phyloP scores from a whole-genome alignment of 2,113 vertebrate genomes.

The Bungarus multicinctus region DNA sequence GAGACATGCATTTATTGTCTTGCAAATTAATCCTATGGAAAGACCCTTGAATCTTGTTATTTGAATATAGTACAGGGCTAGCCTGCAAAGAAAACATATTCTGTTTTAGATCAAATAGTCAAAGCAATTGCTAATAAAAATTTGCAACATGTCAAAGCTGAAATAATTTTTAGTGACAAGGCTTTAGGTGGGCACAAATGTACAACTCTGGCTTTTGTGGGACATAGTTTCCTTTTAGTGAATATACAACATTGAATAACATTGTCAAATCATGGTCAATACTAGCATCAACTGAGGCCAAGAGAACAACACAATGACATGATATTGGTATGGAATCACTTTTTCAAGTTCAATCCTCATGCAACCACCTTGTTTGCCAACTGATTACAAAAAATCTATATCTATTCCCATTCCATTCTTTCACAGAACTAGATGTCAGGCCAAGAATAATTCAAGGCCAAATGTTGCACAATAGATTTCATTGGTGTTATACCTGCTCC shows the following conservation, averaged over 20 bases:
- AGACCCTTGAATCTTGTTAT: neutral
- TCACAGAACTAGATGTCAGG: neutral
- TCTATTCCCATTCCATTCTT: neutral
- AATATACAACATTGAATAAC: neutral
- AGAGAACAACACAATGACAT: constrained; percentile 23
- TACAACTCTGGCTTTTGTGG: constrained; percentile 12
- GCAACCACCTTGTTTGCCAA: constrained; percentile 33
- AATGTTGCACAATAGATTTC: neutral
- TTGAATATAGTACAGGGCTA: neutral
- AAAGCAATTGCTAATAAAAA: neutral
- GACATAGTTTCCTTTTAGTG: neutral
- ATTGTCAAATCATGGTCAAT: constrained; percentile 19
- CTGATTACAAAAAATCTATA: neutral
- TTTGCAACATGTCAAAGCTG: neutral
- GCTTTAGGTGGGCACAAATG: neutral
- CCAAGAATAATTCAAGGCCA: neutral
- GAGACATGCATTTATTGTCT: neutral
- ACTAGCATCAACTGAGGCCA: constrained; percentile 28
- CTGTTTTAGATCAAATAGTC: neutral
- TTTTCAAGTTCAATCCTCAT: constrained; percentile 8
- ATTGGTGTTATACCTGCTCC: neutral
- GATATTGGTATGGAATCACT: constrained; percentile 10
- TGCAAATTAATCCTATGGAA: neutral
- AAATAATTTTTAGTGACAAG: neutral
- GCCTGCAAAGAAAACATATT: too few relatives aligned